Conservation (phyloP, 2,888 invertebrate species). For the Sylvicola cinctus region DNA sequence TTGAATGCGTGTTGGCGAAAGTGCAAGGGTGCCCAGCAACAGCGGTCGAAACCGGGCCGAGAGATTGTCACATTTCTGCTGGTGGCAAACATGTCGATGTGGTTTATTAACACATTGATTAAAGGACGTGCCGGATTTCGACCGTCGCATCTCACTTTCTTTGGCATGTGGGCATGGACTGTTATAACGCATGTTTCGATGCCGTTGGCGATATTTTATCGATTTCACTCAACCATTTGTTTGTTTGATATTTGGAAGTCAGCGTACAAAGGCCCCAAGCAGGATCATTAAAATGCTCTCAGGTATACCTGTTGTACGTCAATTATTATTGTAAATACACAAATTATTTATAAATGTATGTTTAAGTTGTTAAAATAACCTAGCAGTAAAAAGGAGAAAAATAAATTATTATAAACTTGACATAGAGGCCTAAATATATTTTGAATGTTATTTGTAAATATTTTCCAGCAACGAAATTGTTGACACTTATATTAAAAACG, state of each 20-base stretch:
- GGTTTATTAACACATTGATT: conserved; percentile 84
- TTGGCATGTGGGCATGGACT: conserved; percentile 88
- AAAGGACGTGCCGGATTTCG: conserved; percentile 80
- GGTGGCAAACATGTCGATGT: conserved; percentile 80
- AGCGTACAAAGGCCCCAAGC: conserved; percentile 86
- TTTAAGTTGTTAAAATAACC: too few species aligned
- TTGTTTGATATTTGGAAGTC: conserved; percentile 92
- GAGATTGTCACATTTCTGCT: conserved; percentile 84
- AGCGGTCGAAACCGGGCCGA: conserved; percentile 71
- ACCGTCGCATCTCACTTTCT: conserved; percentile 79
- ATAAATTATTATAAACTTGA: too few species aligned
- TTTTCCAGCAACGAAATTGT: too few species aligned
- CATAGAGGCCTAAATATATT: too few species aligned
- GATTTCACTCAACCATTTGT: conserved; percentile 89
- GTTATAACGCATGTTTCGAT: conserved; percentile 88
- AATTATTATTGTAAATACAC: too few species aligned
- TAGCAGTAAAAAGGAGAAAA: too few species aligned
- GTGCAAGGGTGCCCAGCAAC: conserved; percentile 64
- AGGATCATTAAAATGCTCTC: too few species aligned
- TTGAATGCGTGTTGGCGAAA: conserved; percentile 73
- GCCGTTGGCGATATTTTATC: conserved; percentile 82
- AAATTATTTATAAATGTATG: too few species aligned
- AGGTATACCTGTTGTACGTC: too few species aligned
- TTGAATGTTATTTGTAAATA: too few species aligned
- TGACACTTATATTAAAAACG: too few species aligned